Evolutionary conservation across 2,113 vertebrate species (phyloP), one percentile per base, ranked within the genome.

Genomic region (Neotoma lepida): DNA sequence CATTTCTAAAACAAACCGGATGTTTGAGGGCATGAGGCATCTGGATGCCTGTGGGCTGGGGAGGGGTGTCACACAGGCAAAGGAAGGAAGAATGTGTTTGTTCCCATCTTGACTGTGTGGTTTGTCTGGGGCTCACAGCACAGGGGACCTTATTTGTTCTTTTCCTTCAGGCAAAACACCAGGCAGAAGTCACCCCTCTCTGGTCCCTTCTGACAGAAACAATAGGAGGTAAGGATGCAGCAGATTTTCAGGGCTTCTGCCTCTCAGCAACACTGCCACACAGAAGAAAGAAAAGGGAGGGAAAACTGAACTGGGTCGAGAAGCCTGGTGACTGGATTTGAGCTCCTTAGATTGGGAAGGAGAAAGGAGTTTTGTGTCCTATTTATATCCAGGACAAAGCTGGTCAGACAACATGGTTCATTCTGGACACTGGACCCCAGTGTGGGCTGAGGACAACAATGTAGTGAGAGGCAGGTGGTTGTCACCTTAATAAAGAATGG

Each of bases 111-210:
- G 39, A 58, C 44, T 44, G 90, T 39, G 24, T 54, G 89, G 89
- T 95, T 96, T 96, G 85, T 80, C 35, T 49, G 6, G 44, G 3
- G 7, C 86, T 89, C 86, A 44, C 58, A 66, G 71, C 68, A 76
- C 56, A 94, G 76, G 58, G 86, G 49, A 41, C 56, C 68, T 86
- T 96, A 92, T 95, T 88, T 91, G 85, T 54, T 74, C 85, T 74
- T 78, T 90, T 91, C 68, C 76, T 93, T 63, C 22, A 91, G 85
- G 86, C 80, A 96, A 89, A 90, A 90, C 17, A 56, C 12, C 63
- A 88, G n/a, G 18, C 51, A 84, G 87, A 80, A 96, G 63, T 61
- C 35, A 64, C 22, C 61, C 49, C 26, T 61, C 33, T 97, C 94
- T 61, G 49, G 81, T 90, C 76, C 93, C 91, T 90, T 3, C 26